These are phyloP conservation scores for Gallinago nigripennis DNA, from an alignment of 2,797 vertebrate genomes.

Conservation along the genomic window DNA sequence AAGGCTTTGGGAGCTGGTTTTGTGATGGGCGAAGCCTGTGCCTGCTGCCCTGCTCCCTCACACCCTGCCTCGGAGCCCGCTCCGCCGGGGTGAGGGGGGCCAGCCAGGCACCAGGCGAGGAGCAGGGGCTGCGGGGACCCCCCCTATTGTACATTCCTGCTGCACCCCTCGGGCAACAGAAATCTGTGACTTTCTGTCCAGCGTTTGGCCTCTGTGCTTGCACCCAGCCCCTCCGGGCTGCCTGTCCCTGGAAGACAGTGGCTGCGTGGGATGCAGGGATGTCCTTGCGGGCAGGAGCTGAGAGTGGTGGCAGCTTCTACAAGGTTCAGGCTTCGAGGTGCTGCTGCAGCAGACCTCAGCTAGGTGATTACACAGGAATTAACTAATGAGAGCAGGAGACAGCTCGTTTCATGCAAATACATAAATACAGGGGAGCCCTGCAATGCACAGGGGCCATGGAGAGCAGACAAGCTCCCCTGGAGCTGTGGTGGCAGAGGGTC, in stretches of 20 bases:
- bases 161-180: background rate
- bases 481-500: fast-evolving
- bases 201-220: background rate
- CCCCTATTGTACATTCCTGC: background rate
- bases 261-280: fast-evolving
- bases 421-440: background rate
- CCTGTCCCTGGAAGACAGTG: background rate
- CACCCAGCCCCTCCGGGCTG: background rate
- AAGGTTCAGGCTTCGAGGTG: fast-evolving
- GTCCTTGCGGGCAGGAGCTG: background rate
- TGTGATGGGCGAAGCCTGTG: background rate
- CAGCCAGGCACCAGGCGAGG: background rate
- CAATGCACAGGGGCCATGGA: fast-evolving
- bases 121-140: fast-evolving
- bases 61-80: background rate
- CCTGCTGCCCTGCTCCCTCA: background rate
- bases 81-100: fast-evolving
- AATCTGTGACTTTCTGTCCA: background rate
- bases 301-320: fast-evolving
- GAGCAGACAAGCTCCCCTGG: background rate
- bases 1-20: background rate
- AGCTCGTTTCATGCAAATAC: background rate
- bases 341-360: background rate
- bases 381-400: background rate
- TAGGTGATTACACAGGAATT: background rate